phyloP scores from a whole-genome alignment of 2,888 invertebrate genomes.

The Actias luna region DNA sequence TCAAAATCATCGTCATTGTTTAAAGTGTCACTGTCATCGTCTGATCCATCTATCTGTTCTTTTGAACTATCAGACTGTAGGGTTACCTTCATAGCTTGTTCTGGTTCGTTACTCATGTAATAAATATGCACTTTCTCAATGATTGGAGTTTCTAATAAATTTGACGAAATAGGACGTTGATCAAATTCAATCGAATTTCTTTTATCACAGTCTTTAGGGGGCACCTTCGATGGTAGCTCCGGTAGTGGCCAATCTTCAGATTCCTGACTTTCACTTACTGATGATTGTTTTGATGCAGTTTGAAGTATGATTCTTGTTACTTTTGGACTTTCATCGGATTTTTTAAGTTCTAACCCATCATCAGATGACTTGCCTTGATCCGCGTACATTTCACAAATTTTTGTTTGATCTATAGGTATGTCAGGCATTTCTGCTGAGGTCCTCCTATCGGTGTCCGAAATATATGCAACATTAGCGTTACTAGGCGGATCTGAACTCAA shows the following conservation, averaged over 20 bases:
- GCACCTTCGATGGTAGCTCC: slow-evolving; percentile 84
- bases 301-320: slow-evolving; percentile 60
- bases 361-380: slow-evolving; percentile 45
- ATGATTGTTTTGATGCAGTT: slow-evolving; percentile 66
- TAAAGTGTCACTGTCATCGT: slow-evolving; percentile 85
- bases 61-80: slow-evolving; percentile 85
- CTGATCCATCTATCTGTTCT: slow-evolving; percentile 84
- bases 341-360: slow-evolving; percentile 57
- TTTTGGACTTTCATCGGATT: slow-evolving; percentile 47
- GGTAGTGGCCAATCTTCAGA: slow-evolving; percentile 90
- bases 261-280: slow-evolving; percentile 85
- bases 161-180: slow-evolving; percentile 91
- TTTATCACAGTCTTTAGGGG: slow-evolving; percentile 35
- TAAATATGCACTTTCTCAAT: slow-evolving; percentile 91
- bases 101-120: slow-evolving; percentile 88
- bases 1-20: slow-evolving; percentile 84
- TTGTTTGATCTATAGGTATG: slow-evolving; percentile 88
- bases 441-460: slow-evolving; percentile 89
- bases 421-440: slow-evolving; percentile 93
- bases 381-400: slow-evolving; percentile 81
- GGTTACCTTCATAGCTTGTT: slow-evolving; percentile 89
- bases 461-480: slow-evolving; percentile 87
- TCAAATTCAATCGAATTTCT: slow-evolving; percentile 86
- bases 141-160: slow-evolving; percentile 85
- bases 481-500: slow-evolving; percentile 92